Evolutionary conservation across 2,113 vertebrate genomes (phyloP), one percentile per base, ranked within the genome.

Genomic region (Dolichotis patagonum): DNA sequence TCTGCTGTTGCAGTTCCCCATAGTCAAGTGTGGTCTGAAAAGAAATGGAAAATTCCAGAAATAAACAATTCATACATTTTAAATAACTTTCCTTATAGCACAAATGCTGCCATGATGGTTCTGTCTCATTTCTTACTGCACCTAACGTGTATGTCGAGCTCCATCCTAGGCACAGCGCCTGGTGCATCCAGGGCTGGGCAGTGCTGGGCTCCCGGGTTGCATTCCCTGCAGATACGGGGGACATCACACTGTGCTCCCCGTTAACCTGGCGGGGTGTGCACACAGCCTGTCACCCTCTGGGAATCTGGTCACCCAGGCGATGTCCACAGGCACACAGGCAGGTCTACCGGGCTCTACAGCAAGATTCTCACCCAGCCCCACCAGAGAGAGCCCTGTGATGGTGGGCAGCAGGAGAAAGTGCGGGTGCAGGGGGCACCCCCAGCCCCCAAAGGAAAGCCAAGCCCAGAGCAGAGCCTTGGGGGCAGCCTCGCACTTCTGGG

Each of bases 251-350:
- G 1, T 1, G 46, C 60, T 93, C 73, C 54, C 43, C 7, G 2
- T 16, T 30, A 32, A 35, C 52, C 46, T 1, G 38, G 46, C 26
- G 20, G 14, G 32, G 63, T 16, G 41, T 41, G 81, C 5, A 0
- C 67, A 2, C 0, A 12, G 41, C 32, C 16, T 46, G 46, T 14
- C 24, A 3, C 60, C 65, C 56, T 58, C 41, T 10, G 60, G 73
- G 60, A 46, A 14, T 3, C 30, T 81, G 67, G 20, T n/a, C 14
- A 0, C 43, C 43, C 8, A n/a, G 16, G 35, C 1, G 1, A 22
- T 17, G 26, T 8, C 81, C 46, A 14, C 0, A 1, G 32, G 1
- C 2, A 56, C 0, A 0, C 46, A 22, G 56, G 49, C 2, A 22
- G 26, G 2, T 82, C 54, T 30, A 14, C 88, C 32, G 63, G 12